Percentiles rank a stretch among this genome's conserved stretches.
Evolutionary conservation across 2,797 vertebrate genomes (phyloP).

Genomic region (Nannoperca obscura): DNA sequence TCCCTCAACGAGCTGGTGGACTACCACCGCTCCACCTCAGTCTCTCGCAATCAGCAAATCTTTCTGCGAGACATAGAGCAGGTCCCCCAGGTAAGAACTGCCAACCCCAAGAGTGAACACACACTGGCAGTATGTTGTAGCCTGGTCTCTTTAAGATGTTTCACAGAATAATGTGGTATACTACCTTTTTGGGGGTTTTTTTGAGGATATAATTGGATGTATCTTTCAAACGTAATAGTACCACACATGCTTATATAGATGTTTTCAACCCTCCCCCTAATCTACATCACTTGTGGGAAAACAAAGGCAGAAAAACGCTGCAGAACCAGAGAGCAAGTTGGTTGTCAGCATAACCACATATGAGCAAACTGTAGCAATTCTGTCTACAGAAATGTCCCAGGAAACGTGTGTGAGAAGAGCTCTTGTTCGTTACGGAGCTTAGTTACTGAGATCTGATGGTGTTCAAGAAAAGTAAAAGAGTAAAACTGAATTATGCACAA

Average conservation of each 20-base stretch:
- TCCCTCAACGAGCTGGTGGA: slow-evolving; percentile 99
- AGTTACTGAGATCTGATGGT: neutral
- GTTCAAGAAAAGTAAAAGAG: neutral
- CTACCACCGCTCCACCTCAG: slow-evolving; percentile 98
- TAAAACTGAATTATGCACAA: neutral
- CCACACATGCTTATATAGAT: neutral
- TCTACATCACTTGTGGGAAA: neutral
- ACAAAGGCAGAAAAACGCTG: neutral
- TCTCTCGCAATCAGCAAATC: slow-evolving; percentile 99
- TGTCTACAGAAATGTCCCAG: neutral
- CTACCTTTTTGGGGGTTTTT: neutral
- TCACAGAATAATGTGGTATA: neutral
- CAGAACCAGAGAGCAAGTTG: neutral
- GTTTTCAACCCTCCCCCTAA: neutral
- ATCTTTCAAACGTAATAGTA: neutral
- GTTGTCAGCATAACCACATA: neutral
- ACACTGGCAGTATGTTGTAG: no score
- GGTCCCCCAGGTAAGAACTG: slow-evolving; percentile 92
- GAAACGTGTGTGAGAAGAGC: neutral
- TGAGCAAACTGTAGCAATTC: neutral
- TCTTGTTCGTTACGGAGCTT: neutral
- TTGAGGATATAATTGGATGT: neutral
- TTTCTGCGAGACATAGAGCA: slow-evolving; percentile 99
- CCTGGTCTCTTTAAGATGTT: no score
- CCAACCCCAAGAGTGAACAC: neutral